Evolutionary conservation across 2,797 vertebrate genomes (phyloP), one percentile per base, ranked within the genome.

Genomic region (Falco peregrinus): DNA sequence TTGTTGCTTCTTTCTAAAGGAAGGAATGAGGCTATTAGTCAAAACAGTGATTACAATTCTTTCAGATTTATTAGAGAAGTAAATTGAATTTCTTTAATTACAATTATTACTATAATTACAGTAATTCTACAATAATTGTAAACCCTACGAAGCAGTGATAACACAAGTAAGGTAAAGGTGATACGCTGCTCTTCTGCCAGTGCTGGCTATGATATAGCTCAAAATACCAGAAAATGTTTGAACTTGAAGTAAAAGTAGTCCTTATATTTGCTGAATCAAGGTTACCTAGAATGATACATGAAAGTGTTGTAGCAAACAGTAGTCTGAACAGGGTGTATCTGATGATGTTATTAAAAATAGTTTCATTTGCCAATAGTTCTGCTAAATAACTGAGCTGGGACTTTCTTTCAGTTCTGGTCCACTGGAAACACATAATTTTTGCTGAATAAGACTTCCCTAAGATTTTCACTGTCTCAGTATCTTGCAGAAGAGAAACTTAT

Each of bases 391-490:
- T 63, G n/a, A 76, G 31, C 57, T 71, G 45, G 15, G 48, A 70
- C 12, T 94, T 93, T 94, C 82, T 95, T 94, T 93, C 54, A 69
- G 0, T 78, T 87, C 7, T 21, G 70, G 75, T 92, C 90, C 25
- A 74, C 60, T 87, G 90, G 87, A 94, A 64, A 87, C 73, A 79
- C 57, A 48, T 35, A 63, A 84, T 64, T 95, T 94, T 83, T 95
- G 82, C 94, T 96, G 69, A 87, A 75, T 96, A 95, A 93, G 48
- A 41, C 56, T 95, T 89, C 15, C 43, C 31, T 63, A 50, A 51
- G 85, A 71, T 70, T 45, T 90, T 84, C 89, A 13, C 54, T 54
- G 9, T 79, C 29, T 74, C 85, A 90, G 3, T 59, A 67, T 25
- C 15, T 50, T 76, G 39, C 20, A 79, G 77, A 69, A 59, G 17